Conservation (phyloP, 1,140 invertebrate species). For the Nasonia longicornis region DNA sequence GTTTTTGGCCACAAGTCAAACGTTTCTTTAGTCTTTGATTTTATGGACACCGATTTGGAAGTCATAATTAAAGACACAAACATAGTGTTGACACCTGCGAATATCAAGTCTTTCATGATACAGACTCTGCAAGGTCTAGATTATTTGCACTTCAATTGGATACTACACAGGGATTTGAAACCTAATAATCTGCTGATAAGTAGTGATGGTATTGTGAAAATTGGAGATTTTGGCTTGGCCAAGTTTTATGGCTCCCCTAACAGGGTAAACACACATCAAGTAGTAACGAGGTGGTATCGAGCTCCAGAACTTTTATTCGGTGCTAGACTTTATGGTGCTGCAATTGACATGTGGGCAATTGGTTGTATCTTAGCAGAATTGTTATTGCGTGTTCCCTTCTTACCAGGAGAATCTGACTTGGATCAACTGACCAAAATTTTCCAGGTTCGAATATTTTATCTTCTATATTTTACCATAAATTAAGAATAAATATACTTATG, state of each 20-base stretch:
- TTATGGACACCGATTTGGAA: constrained; percentile 99
- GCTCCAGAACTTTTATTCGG: constrained; percentile 97
- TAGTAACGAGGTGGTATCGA: constrained; percentile 95
- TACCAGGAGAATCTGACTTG: constrained; percentile 96
- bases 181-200: constrained; percentile 99
- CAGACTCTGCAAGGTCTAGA: constrained; percentile 96
- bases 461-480: not conserved
- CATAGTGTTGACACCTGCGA: constrained; percentile 90
- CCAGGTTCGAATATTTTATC: constrained; percentile 71
- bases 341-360: constrained; percentile 99
- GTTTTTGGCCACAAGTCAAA: constrained; percentile 98
- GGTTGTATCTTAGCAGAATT: constrained; percentile 98
- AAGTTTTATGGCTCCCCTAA: constrained; percentile 97
- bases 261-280: constrained; percentile 97
- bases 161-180: constrained; percentile 98
- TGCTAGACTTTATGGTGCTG: constrained; percentile 92
- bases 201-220: constrained; percentile 91
- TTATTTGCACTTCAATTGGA: constrained; percentile 97
- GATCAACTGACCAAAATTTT: constrained; percentile 97
- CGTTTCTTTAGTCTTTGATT: constrained; percentile 99
- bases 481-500: constrained; percentile 13
- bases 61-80: constrained; percentile 88
- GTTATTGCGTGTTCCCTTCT: constrained; percentile 89
- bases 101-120: constrained; percentile 96
- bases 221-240: constrained; percentile 98